These are phyloP conservation scores for Tetramorium alpestre DNA, from an alignment of 1,140 invertebrate species.

Conservation along the genomic window DNA sequence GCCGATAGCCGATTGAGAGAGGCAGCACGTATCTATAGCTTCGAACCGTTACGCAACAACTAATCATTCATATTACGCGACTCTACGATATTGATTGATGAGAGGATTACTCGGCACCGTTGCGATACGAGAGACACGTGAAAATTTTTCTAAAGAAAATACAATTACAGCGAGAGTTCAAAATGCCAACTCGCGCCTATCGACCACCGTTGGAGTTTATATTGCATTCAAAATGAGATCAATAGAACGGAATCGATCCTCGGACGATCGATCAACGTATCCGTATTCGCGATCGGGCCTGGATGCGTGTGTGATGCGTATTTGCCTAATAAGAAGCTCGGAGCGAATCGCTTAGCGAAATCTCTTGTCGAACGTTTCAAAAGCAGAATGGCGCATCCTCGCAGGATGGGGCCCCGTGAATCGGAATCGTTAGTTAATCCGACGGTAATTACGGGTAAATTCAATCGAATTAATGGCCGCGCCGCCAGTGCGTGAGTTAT, in stretches of 20 bases:
- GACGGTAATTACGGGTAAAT: constrained; percentile 76
- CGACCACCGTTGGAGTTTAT: not conserved
- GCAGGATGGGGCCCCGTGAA: not conserved
- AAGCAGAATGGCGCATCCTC: no score
- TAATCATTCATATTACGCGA: not conserved
- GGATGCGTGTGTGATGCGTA: not conserved
- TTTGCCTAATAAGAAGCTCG: constrained; percentile 9
- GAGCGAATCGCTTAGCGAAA: not conserved
- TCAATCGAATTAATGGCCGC: constrained; percentile 65
- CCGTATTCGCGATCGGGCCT: not conserved
- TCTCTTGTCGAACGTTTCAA: constrained; percentile 15
- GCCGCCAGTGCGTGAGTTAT: constrained; percentile 78
- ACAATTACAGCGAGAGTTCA: not conserved
- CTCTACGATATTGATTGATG: not conserved
- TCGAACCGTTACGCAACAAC: not conserved
- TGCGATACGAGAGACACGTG: no score
- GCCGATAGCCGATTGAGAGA: not conserved
- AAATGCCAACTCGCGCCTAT: not conserved
- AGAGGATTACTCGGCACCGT: not conserved
- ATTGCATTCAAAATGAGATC: not conserved
- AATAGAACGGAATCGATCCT: not conserved
- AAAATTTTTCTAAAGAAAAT: not conserved
- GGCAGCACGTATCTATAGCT: not conserved
- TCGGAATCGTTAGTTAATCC: constrained; percentile 54
- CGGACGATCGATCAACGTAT: constrained; percentile 24